phyloP scores from a whole-genome alignment of 2,113 vertebrate genomes.

The Dasyurus viverrinus region DNA sequence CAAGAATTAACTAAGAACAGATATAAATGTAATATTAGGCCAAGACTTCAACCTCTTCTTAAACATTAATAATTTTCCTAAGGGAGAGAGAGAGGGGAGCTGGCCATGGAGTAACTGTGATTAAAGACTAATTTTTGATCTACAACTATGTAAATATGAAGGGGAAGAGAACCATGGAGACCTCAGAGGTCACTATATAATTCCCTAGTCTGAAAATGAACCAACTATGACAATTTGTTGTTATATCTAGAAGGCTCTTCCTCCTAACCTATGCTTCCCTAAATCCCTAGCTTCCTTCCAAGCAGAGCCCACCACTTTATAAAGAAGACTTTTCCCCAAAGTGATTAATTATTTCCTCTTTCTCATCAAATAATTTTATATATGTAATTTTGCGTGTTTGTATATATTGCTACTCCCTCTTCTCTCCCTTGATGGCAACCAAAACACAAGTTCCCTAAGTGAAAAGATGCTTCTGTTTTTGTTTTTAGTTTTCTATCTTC shows the following conservation, averaged over 20 bases:
- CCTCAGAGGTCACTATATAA: not conserved
- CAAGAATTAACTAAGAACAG: not conserved
- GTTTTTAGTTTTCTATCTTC: not conserved
- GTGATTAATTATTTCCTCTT: not conserved
- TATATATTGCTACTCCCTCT: not conserved
- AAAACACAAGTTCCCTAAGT: not conserved
- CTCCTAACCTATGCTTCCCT: not conserved
- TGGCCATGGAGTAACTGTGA: not conserved
- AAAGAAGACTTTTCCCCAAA: not conserved
- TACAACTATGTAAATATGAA: not conserved
- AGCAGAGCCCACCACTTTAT: not conserved
- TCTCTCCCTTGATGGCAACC: not conserved
- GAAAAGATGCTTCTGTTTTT: not conserved
- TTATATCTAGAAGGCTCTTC: not conserved
- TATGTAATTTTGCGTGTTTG: not conserved
- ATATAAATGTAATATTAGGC: not conserved
- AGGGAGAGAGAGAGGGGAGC: not conserved
- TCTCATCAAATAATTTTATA: not conserved
- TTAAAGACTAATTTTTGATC: not conserved
- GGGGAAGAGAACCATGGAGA: not conserved
- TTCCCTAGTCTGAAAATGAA: not conserved
- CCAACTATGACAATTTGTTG: not conserved
- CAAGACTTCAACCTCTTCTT: not conserved
- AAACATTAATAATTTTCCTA: not conserved
- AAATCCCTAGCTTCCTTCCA: not conserved